Conservation (phyloP, 2,888 invertebrate species). For the Oxyteleia sp. region DNA sequence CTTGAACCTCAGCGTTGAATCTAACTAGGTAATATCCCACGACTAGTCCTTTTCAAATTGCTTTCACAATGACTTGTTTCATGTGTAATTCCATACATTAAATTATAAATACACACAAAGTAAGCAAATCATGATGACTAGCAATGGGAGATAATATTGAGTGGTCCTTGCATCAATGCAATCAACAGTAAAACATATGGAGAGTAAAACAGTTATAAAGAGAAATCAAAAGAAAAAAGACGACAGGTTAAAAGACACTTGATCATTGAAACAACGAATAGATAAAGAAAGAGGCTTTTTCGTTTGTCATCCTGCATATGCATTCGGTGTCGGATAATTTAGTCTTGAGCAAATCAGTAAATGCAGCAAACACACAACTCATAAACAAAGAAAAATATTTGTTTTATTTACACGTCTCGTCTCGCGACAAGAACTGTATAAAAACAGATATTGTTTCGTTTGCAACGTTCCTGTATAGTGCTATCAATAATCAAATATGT, state of each 20-base stretch:
- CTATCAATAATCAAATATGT: not conserved
- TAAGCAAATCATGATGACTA: constrained; percentile 86
- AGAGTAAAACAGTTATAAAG: constrained; percentile 73
- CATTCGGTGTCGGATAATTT: constrained; percentile 56
- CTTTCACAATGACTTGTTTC: constrained; percentile 41
- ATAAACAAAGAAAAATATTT: constrained; percentile 39
- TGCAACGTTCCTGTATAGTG: constrained; percentile 29
- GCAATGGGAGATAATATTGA: constrained; percentile 89
- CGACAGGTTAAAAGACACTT: constrained; percentile 65
- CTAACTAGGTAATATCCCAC: constrained; percentile 44
- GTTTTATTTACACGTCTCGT: constrained; percentile 59
- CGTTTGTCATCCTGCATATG: constrained; percentile 50
- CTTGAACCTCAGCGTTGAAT: too few species aligned
- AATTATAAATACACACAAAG: constrained; percentile 84
- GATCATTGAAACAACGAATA: constrained; percentile 71
- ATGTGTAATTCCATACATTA: constrained; percentile 75
- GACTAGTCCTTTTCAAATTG: constrained; percentile 54
- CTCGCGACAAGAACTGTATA: constrained; percentile 41
- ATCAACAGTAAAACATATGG: constrained; percentile 82
- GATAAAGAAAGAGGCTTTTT: constrained; percentile 63
- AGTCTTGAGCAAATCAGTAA: constrained; percentile 57
- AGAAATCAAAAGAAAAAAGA: constrained; percentile 63
- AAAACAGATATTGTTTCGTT: constrained; percentile 33
- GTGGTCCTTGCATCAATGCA: constrained; percentile 92
- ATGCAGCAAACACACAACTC: constrained; percentile 63